Conservation (phyloP, 2,888 invertebrate species). For the Allygus modestus region DNA sequence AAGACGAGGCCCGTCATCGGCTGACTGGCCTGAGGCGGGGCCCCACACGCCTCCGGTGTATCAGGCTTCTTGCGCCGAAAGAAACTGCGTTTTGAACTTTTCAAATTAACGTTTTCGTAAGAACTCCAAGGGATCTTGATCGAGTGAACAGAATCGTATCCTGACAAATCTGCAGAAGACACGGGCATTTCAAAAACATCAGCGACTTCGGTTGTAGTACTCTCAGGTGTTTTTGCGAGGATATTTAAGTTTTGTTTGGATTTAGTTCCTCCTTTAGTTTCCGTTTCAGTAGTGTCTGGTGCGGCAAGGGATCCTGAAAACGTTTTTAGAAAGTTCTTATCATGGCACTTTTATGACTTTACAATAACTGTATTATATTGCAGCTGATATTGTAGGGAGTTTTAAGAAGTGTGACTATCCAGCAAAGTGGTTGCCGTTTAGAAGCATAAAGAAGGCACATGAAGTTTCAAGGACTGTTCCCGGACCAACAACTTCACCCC, state of each 20-base stretch:
- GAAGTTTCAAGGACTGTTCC: too few species aligned
- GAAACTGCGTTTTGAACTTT: background rate
- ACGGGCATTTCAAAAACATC: background rate
- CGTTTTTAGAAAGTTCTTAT: too few species aligned
- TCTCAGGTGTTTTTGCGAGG: background rate
- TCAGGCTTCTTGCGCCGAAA: background rate
- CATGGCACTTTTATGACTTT: too few species aligned
- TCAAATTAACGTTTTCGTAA: background rate
- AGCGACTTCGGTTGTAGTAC: background rate
- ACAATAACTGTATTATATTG: too few species aligned
- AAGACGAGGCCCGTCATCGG: background rate
- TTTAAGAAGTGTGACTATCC: background rate
- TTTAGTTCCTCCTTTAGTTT: background rate
- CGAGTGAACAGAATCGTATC: conserved; percentile 41
- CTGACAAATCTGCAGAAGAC: background rate
- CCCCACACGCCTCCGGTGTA: background rate
- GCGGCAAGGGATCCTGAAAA: background rate
- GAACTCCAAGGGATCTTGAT: conserved; percentile 27
- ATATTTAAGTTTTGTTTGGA: background rate
- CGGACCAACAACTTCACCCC: too few species aligned
- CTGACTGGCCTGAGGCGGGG: background rate
- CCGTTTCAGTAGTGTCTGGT: background rate
- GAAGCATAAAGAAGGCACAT: too few species aligned
- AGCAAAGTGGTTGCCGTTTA: background rate
- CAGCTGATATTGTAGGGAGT: too few species aligned